phyloP scores from a whole-genome alignment of 2,113 vertebrate genomes.

The Hipposideros armiger region DNA sequence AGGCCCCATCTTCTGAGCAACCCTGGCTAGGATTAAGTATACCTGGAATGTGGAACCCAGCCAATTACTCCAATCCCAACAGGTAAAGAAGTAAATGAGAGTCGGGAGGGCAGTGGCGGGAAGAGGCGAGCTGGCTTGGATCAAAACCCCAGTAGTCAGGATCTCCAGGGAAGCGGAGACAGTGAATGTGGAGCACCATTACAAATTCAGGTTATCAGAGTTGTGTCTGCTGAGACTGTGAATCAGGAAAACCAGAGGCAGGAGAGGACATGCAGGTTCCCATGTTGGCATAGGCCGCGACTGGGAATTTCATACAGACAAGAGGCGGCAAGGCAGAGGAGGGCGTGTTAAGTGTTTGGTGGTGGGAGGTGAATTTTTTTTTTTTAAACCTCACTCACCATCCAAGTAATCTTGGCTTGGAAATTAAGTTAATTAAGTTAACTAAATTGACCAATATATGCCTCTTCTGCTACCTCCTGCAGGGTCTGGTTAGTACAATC shows the following conservation, averaged over 20 bases:
- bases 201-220: not conserved
- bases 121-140: not conserved
- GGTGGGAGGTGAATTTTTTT: not conserved
- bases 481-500: not conserved
- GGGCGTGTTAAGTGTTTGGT: not conserved
- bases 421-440: slow-evolving; percentile 31
- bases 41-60: not conserved
- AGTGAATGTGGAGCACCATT: not conserved
- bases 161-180: not conserved
- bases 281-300: not conserved
- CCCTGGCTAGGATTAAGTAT: not conserved
- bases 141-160: not conserved
- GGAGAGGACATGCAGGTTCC: not conserved
- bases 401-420: not conserved
- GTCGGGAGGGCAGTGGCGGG: accelerated
- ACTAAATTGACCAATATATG: not conserved
- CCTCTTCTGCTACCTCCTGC: not conserved
- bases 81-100: not conserved
- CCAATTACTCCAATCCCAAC: not conserved
- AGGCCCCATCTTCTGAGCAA: not conserved
- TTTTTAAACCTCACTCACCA: not conserved
- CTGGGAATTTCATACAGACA: not conserved
- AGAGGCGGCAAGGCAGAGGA: not conserved
- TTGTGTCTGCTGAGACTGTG: not conserved
- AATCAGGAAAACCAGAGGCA: not conserved